These are phyloP conservation scores for Palythoa heliodiscus DNA, from an alignment of 92 coral and sea anemone genomes.

Conservation along the genomic window DNA sequence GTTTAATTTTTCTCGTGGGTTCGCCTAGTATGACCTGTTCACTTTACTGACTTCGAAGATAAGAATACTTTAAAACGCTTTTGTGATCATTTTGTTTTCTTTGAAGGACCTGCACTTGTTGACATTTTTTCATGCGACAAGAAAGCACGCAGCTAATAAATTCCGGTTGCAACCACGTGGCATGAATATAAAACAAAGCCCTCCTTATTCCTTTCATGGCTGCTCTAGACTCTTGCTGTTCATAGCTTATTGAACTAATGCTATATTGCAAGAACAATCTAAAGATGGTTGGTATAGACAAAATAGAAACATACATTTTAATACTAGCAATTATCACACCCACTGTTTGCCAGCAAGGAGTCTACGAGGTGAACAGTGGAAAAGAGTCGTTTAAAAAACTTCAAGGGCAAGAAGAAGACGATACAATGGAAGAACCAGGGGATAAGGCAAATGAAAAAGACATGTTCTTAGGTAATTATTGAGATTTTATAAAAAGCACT, in stretches of 20 bases:
- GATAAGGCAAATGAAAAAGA: constrained; percentile 20
- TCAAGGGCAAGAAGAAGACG: constrained; percentile 4
- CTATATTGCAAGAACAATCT: background rate
- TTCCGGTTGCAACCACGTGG: constrained; percentile 22
- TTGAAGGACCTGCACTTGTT: constrained; percentile 3
- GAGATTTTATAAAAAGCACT: background rate
- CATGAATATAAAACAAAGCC: constrained; percentile 1
- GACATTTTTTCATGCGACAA: background rate
- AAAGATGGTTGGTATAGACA: background rate
- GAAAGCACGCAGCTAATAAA: background rate
- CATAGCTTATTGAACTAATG: background rate
- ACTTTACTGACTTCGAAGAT: background rate
- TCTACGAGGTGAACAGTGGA: background rate
- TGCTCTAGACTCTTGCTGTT: background rate
- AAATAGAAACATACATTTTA: background rate
- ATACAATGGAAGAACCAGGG: background rate
- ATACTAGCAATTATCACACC: background rate
- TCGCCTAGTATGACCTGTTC: background rate
- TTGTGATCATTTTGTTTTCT: background rate
- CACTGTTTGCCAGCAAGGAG: constrained; percentile 1
- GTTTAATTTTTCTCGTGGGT: background rate
- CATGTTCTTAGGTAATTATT: constrained; percentile 22
- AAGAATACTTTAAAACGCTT: background rate
- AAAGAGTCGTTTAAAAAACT: background rate
- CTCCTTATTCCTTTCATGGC: background rate